Percentiles rank a stretch among this genome's conserved stretches.
phyloP scores from a whole-genome alignment of 1,140 invertebrate species.

The Limonius californicus region DNA sequence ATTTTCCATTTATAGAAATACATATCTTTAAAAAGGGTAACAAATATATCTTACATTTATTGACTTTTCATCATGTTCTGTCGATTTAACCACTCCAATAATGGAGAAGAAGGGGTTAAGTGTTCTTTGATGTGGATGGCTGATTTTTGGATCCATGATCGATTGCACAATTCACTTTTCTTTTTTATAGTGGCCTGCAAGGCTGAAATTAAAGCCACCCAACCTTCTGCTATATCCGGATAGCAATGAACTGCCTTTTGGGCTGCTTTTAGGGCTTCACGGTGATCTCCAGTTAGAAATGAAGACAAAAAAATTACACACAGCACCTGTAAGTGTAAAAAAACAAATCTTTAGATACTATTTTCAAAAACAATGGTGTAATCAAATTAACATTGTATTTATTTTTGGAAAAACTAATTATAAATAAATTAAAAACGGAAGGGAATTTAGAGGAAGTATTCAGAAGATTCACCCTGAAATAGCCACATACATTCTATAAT shows the following conservation, averaged over 20 bases:
- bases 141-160: not conserved
- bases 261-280: conserved; percentile 35
- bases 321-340: conserved; percentile 39
- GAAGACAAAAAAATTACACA: conserved; percentile 34
- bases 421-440: no score
- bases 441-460: no score
- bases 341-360: no score
- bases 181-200: not conserved
- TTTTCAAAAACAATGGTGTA: not conserved
- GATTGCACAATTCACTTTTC: not conserved
- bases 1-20: no score
- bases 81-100: not conserved
- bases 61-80: no score
- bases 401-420: no score
- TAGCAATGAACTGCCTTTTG: conserved; percentile 42
- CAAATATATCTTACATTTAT: no score
- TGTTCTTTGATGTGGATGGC: not conserved
- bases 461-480: no score
- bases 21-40: no score
- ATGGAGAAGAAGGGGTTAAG: not conserved
- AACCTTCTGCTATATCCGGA: conserved; percentile 37
- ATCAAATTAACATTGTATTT: no score
- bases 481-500: no score
- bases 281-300: conserved; percentile 30
- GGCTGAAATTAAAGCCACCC: conserved; percentile 28